A percentile compares a stretch with the other conserved stretches of the same genome.
Evolutionary conservation across 2,113 vertebrate species (phyloP).

Genomic region (Eleginops maclovinus): DNA sequence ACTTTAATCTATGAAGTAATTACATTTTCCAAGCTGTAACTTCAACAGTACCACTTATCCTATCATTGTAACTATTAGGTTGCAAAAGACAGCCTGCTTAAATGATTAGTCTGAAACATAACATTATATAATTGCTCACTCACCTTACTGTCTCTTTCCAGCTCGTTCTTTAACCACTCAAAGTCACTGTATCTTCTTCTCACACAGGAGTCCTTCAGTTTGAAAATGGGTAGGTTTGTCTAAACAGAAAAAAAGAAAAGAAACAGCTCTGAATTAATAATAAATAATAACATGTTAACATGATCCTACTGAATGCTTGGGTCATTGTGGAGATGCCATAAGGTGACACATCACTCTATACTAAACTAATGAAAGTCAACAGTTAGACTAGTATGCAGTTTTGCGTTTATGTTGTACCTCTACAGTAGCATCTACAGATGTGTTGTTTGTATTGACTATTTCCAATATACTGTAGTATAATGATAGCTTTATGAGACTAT

Average conservation of each 20-base stretch:
- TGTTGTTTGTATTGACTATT: neutral
- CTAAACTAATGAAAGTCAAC: neutral
- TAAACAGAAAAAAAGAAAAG: constrained; percentile 65
- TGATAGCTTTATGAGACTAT: too few relatives aligned
- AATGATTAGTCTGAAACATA: neutral
- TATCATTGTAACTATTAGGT: neutral
- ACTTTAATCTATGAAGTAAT: neutral
- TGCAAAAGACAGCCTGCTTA: neutral
- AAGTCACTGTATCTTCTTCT: constrained; percentile 98
- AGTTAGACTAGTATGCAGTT: neutral
- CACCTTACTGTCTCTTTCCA: constrained; percentile 99
- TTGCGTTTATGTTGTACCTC: neutral
- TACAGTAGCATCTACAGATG: neutral
- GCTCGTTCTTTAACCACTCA: constrained; percentile 98
- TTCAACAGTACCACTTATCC: neutral
- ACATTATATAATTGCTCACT: constrained; percentile 45
- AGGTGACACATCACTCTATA: neutral
- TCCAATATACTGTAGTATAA: neutral
- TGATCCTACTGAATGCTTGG: neutral
- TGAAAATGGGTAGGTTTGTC: constrained; percentile 99
- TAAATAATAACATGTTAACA: neutral
- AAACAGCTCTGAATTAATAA: neutral
- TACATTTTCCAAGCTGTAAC: neutral
- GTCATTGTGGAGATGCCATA: neutral
- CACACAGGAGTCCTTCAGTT: constrained; percentile 96